phyloP scores from a whole-genome alignment of 2,113 vertebrate genomes.

The Leucoraja erinaceus region DNA sequence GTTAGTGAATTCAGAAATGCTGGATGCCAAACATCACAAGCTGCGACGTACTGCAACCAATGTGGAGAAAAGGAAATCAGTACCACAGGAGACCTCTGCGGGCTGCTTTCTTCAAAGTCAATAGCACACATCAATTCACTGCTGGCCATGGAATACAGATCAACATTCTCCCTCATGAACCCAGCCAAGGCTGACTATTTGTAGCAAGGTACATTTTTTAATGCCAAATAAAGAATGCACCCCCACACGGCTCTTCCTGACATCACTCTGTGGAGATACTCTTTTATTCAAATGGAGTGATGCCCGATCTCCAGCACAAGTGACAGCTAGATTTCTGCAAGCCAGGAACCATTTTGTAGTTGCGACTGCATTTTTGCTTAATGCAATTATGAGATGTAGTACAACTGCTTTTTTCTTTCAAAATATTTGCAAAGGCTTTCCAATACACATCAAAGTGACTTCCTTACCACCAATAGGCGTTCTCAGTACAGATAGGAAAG shows the following conservation, averaged over 20 bases:
- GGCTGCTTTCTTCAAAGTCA: no score
- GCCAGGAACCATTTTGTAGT: background rate
- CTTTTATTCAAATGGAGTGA: background rate
- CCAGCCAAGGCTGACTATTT: background rate
- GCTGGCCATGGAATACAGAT: no score
- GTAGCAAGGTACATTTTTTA: background rate
- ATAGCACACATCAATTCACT: no score
- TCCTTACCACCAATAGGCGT: background rate
- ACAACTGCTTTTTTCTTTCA: background rate
- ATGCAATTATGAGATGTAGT: background rate
- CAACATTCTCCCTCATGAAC: background rate
- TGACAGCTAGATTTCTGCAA: background rate
- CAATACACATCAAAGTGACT: background rate
- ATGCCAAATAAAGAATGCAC: background rate
- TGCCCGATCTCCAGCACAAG: background rate
- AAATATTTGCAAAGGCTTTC: background rate
- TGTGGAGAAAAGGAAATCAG: no score
- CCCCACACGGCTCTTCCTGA: background rate
- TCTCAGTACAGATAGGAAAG: background rate
- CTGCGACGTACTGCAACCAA: background rate
- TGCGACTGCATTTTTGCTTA: no score
- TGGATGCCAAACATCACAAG: no score
- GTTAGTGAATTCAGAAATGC: no score
- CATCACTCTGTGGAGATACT: background rate
- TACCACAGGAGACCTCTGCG: no score